Percentiles rank a stretch among this genome's conserved stretches.
phyloP scores from a whole-genome alignment of 2,888 invertebrate genomes.

The Sminthurinus aureus region DNA sequence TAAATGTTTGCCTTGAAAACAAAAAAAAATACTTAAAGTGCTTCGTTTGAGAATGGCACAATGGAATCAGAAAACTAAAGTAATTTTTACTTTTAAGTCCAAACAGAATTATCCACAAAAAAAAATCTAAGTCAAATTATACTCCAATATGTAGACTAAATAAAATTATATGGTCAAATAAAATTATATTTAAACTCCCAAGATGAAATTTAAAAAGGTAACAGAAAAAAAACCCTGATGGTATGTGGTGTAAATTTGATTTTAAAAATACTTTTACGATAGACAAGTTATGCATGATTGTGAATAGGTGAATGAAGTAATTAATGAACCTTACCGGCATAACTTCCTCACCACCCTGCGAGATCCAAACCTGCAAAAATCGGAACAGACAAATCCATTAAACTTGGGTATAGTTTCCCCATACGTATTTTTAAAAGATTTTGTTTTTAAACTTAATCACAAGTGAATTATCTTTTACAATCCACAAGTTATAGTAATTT shows the following conservation, averaged over 20 bases:
- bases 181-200: neutral
- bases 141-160: too few species aligned
- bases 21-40: too few species aligned
- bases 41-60: too few species aligned
- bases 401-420: constrained; percentile 27
- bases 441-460: constrained; percentile 8
- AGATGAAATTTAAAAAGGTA: neutral
- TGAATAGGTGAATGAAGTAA: constrained; percentile 11
- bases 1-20: too few species aligned
- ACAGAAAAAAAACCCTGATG: neutral
- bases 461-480: constrained; percentile 19
- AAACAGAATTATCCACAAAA: too few species aligned
- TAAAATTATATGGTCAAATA: neutral
- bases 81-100: too few species aligned
- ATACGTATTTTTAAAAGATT: neutral
- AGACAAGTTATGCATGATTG: neutral
- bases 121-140: too few species aligned
- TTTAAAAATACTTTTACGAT: neutral
- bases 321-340: constrained; percentile 55
- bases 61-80: too few species aligned
- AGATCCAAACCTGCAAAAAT: constrained; percentile 60
- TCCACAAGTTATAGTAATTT: neutral
- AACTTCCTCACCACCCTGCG: constrained; percentile 52
- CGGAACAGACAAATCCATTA: constrained; percentile 58
- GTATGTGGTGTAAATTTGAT: neutral